A percentile compares a stretch with the other conserved stretches of the same genome.
Evolutionary conservation across 2,797 vertebrate genomes (phyloP).

Genomic region (Microctenopoma steveboyesi): DNA sequence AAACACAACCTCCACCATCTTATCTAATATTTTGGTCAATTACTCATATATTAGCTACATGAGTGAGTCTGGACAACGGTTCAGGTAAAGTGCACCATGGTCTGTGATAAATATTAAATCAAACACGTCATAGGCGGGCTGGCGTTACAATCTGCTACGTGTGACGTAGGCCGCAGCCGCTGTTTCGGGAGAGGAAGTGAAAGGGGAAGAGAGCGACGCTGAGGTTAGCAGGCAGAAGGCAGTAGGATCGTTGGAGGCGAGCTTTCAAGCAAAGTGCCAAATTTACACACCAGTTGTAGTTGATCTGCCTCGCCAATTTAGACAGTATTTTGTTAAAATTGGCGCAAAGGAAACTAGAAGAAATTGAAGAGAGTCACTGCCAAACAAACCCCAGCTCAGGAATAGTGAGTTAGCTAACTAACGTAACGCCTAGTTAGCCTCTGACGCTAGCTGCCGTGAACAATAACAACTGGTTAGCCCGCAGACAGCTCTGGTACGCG

Average conservation of each 20-base stretch:
- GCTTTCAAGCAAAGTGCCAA: slow-evolving; percentile 64
- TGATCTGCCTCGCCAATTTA: slow-evolving; percentile 4
- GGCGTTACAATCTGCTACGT: slow-evolving; percentile 13
- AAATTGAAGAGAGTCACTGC: slow-evolving; percentile 18
- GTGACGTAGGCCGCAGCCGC: slow-evolving; percentile 62
- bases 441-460: slow-evolving; percentile 52
- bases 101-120: neutral
- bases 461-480: slow-evolving; percentile 65
- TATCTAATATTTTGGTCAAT: too few relatives aligned
- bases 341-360: neutral
- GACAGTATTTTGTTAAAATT: slow-evolving; percentile 6
- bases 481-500: slow-evolving; percentile 34
- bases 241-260: slow-evolving; percentile 54
- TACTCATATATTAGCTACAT: too few relatives aligned
- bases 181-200: slow-evolving; percentile 80
- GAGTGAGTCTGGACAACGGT: too few relatives aligned
- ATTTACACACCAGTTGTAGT: slow-evolving; percentile 29
- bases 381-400: slow-evolving; percentile 37
- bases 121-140: slow-evolving; percentile 8
- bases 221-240: slow-evolving; percentile 23
- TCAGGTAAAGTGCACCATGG: too few relatives aligned
- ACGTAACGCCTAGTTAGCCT: slow-evolving; percentile 64
- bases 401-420: slow-evolving; percentile 45
- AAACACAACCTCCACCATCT: too few relatives aligned
- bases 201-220: slow-evolving; percentile 67